Percentiles rank a stretch among this genome's conserved stretches.
phyloP scores from a whole-genome alignment of 2,113 vertebrate genomes.

The Rutilus rutilus region DNA sequence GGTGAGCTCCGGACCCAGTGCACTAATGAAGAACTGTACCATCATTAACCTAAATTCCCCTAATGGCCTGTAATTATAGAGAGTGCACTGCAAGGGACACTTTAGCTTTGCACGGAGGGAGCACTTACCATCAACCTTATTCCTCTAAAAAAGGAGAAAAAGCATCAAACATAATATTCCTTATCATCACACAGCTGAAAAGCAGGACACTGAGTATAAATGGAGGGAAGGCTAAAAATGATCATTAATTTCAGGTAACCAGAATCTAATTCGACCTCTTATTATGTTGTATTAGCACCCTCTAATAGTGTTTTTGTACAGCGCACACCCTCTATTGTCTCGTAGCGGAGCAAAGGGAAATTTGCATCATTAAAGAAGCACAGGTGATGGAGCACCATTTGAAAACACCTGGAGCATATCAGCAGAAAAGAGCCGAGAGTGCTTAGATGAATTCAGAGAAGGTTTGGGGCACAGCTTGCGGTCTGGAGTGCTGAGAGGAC shows the following conservation, averaged over 20 bases:
- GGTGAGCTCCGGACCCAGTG: constrained; percentile 40
- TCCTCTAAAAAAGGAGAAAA: constrained; percentile 52
- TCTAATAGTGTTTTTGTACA: constrained; percentile 26
- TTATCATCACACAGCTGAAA: constrained; percentile 16
- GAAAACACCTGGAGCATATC: constrained; percentile 7
- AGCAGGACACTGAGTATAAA: not conserved
- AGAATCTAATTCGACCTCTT: not conserved
- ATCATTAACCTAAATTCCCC: constrained; percentile 66
- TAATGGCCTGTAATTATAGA: constrained; percentile 65
- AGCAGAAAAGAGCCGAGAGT: constrained; percentile 6
- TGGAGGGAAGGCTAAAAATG: constrained; percentile 17
- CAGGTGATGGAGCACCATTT: constrained; percentile 5
- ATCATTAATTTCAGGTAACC: not conserved
- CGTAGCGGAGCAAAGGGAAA: not conserved
- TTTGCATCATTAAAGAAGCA: constrained; percentile 11
- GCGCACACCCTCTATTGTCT: not conserved
- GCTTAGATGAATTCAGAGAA: constrained; percentile 25
- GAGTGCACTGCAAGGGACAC: constrained; percentile 62
- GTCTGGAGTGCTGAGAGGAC: constrained; percentile 49
- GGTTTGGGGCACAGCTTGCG: constrained; percentile 40
- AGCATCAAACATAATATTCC: constrained; percentile 46
- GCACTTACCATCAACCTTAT: constrained; percentile 46
- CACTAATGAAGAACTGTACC: constrained; percentile 54
- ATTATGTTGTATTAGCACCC: constrained; percentile 1
- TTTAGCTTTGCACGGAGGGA: constrained; percentile 51